Percentiles rank a stretch among this genome's conserved stretches.
Evolutionary conservation across 2,797 vertebrate genomes (phyloP).

Genomic region (Sebastes miniatus): DNA sequence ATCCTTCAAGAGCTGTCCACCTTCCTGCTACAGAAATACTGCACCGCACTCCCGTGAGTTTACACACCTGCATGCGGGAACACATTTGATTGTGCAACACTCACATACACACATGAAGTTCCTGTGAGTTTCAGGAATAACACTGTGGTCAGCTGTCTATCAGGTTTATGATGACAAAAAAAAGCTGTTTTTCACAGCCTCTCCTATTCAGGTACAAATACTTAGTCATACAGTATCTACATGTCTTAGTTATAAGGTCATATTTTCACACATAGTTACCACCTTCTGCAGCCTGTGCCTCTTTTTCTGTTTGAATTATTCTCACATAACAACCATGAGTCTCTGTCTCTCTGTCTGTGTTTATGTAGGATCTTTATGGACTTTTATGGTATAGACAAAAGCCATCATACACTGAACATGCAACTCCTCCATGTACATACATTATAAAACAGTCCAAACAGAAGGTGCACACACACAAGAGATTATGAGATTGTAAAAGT

Average conservation of each 20-base stretch:
- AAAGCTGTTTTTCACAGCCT: background rate
- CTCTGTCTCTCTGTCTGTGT: constrained; percentile 8
- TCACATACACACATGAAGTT: background rate
- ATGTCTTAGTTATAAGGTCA: background rate
- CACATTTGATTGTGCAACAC: background rate
- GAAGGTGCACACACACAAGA: background rate
- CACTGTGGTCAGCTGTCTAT: background rate
- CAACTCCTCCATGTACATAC: background rate
- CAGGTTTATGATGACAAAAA: background rate
- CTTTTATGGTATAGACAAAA: constrained; percentile 16
- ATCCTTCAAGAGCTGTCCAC: constrained; percentile 90
- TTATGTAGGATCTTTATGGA: constrained; percentile 8
- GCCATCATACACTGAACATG: background rate
- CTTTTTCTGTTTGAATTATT: background rate
- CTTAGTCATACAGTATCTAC: background rate
- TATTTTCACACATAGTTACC: background rate
- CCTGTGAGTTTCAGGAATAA: background rate
- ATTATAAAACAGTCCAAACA: constrained; percentile 19
- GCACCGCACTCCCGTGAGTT: constrained; percentile 71
- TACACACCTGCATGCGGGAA: background rate
- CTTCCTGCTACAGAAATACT: constrained; percentile 89
- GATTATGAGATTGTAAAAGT: constrained; percentile 20
- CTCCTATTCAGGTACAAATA: background rate
- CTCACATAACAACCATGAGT: background rate
- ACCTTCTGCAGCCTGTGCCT: background rate